phyloP scores from a whole-genome alignment of 2,113 vertebrate species.

The Nibea albiflora region DNA sequence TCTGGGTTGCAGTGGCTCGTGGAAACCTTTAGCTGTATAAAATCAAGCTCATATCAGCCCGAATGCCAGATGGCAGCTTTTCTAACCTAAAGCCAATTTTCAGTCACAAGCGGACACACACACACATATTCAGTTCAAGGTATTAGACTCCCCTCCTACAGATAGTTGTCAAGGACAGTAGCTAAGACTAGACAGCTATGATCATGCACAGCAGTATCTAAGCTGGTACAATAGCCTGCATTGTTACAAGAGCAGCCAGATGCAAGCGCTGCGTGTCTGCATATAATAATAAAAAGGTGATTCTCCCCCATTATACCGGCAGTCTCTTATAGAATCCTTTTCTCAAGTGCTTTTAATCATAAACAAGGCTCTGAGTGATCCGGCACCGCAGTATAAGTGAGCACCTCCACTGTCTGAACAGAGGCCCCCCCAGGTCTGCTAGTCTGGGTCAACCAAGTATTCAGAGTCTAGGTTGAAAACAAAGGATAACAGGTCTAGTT shows the following conservation, averaged over 20 bases:
- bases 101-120: neutral
- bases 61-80: neutral
- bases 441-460: too few species aligned
- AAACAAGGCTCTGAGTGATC: too few species aligned
- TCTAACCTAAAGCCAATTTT: neutral
- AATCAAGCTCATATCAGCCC: neutral
- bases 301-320: too few species aligned
- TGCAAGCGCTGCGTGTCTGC: neutral
- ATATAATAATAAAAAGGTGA: neutral
- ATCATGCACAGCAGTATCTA: slow-evolving; percentile 16
- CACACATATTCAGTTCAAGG: neutral
- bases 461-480: too few species aligned
- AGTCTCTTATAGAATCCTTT: too few species aligned
- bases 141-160: slow-evolving; percentile 40
- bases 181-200: slow-evolving; percentile 25
- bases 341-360: too few species aligned
- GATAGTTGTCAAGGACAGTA: slow-evolving; percentile 52
- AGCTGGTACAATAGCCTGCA: neutral
- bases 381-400: too few species aligned
- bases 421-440: too few species aligned
- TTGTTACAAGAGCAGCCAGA: slow-evolving; percentile 24
- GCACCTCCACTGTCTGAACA: too few species aligned
- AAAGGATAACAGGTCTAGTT: too few species aligned
- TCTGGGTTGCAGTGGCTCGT: too few species aligned
- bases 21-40: neutral